These are phyloP conservation scores for Danaus melanippus DNA, from an alignment of 1,140 invertebrate genomes.

Conservation along the genomic window DNA sequence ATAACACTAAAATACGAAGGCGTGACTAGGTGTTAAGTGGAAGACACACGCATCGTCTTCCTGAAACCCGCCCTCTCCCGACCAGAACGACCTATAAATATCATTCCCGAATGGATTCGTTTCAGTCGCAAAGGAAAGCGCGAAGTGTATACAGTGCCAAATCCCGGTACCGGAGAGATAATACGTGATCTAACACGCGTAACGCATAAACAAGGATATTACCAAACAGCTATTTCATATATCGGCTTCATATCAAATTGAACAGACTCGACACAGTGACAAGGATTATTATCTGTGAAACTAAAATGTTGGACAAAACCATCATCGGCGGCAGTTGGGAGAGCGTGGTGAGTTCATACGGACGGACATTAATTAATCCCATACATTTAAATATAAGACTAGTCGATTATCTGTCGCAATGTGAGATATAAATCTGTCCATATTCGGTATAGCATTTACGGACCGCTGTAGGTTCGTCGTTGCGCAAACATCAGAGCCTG, in stretches of 20 bases:
- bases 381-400: no score
- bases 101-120: constrained; percentile 38
- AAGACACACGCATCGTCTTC: constrained; percentile 50
- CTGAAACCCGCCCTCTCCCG: constrained; percentile 53
- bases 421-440: no score
- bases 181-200: constrained; percentile 47
- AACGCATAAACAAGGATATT: constrained; percentile 6
- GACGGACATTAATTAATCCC: background rate
- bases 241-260: no score
- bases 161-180: constrained; percentile 30
- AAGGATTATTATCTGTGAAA: background rate
- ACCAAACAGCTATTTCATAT: no score
- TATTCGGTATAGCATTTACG: constrained; percentile 27
- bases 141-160: constrained; percentile 50
- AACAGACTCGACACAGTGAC: no score
- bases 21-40: constrained; percentile 57
- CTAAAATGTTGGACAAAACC: constrained; percentile 61
- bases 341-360: constrained; percentile 55
- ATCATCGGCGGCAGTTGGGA: constrained; percentile 64
- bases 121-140: constrained; percentile 61
- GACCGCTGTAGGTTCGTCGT: constrained; percentile 18
- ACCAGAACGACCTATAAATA: constrained; percentile 60
- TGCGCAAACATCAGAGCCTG: constrained; percentile 50
- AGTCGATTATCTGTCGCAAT: no score
- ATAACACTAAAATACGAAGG: constrained; percentile 41